Base-by-base conservation (phyloP, 2,113 vertebrate genomes). In the Tupaia tana region DNA sequence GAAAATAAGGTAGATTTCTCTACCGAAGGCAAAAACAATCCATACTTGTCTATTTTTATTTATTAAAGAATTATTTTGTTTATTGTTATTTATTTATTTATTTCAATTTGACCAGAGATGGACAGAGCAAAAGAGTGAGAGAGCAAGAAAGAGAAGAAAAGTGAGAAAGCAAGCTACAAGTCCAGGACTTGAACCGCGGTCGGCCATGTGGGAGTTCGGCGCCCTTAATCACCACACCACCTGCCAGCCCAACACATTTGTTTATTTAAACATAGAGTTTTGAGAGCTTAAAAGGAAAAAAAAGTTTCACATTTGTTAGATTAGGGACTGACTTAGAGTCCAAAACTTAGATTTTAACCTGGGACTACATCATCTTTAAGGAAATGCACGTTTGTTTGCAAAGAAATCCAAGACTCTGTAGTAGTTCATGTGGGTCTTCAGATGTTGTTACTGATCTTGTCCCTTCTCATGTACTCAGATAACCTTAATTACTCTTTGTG, bases 211-310 rank as follows among this genome's bases (percentile, higher is more conserved):
- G 43, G 43, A 43, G 43, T 43, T 43, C 6, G 43, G 43, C 43
- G 43, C 43, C 43, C 43, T 43, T 43, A 43, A 43, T 43, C 43
- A 43, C 43, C 43, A 43, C 43, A 43, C 43, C 43, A 43, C 43
- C 43, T 43, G 43, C 43, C 43, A 43, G 43, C 43, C 43, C 43
- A 43, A 43, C 69, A 56, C 58, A 31, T 31, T 83, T 59, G 67
- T 25, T 91, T 18, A 64, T 75, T 92, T 85, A 56, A 52, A 70
- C 27, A 56, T 0, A 71, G n/a, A 13, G n/a, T 25, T 82, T 87
- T 19, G 15, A 87, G 22, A 91, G 14, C n/a, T 81, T 70, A 71
- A 79, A 85, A 90, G 77, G 63, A 54, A 93, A 95, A 89, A 70
- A 63, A 6, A 27, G 19, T 54, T 90, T 90, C n/a, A 18, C 67